These are phyloP conservation scores for Dicrostonyx torquatus DNA, from an alignment of 2,797 vertebrate species.

Conservation along the genomic window DNA sequence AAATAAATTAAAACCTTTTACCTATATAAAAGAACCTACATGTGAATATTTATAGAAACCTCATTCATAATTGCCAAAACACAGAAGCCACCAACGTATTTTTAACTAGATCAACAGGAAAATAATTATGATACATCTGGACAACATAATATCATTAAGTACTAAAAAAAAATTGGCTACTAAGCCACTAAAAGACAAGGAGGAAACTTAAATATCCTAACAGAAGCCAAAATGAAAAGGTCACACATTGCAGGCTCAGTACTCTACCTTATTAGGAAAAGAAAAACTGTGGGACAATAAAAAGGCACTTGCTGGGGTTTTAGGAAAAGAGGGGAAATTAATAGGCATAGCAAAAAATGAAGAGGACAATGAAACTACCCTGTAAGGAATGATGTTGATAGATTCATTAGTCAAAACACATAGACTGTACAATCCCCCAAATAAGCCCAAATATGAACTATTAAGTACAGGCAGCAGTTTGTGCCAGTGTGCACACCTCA, in stretches of 20 bases:
- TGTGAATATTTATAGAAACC: not conserved
- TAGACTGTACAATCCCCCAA: not conserved
- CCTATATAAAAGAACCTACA: not conserved
- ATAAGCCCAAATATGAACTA: not conserved
- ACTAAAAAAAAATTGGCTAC: not conserved
- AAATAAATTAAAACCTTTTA: not conserved
- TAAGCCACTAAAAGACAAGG: not conserved
- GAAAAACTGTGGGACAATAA: not conserved
- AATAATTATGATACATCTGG: not conserved
- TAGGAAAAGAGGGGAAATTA: not conserved
- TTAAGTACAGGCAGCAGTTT: not conserved
- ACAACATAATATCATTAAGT: not conserved
- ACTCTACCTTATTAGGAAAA: not conserved
- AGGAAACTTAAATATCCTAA: not conserved
- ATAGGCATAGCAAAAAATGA: not conserved
- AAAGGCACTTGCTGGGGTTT: not conserved
- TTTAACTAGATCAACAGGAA: not conserved
- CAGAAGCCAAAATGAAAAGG: not conserved
- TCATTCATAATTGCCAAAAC: not conserved
- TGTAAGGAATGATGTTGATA: not conserved
- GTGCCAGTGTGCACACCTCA: not conserved
- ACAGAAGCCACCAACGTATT: not conserved
- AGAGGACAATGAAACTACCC: not conserved
- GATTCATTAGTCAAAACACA: not conserved
- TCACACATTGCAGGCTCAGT: not conserved